A percentile compares a stretch with the other conserved stretches of the same genome.
These are phyloP conservation scores for Rhinella marina DNA, from an alignment of 2,797 vertebrate genomes.

Conservation along the genomic window DNA sequence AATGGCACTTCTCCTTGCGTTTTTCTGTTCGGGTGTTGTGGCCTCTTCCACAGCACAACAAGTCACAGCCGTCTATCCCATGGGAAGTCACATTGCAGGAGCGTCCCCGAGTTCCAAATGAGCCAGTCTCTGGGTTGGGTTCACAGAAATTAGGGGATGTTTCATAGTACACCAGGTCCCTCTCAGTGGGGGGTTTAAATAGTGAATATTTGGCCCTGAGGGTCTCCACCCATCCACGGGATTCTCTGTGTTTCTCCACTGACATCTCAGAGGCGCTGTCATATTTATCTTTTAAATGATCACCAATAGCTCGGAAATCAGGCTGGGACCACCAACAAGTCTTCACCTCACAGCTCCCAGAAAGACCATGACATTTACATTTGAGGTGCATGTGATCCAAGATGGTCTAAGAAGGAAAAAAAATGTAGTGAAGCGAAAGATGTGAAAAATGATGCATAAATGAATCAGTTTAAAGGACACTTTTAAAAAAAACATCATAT, in stretches of 20 bases:
- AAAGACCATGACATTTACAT: slow-evolving; percentile 96
- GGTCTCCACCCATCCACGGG: slow-evolving; percentile 94
- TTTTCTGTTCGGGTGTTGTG: slow-evolving; percentile 98
- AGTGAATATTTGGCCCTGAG: slow-evolving; percentile 93
- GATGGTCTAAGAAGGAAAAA: slow-evolving; percentile 82
- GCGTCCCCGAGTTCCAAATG: slow-evolving; percentile 93
- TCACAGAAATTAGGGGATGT: slow-evolving; percentile 97
- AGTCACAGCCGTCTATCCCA: slow-evolving; percentile 95
- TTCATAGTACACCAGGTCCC: slow-evolving; percentile 96
- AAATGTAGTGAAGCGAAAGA: background rate
- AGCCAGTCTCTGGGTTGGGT: slow-evolving; percentile 93
- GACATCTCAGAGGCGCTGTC: slow-evolving; percentile 99
- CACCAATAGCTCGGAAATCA: slow-evolving; percentile 92
- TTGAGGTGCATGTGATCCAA: slow-evolving; percentile 98
- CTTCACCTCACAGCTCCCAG: slow-evolving; percentile 97
- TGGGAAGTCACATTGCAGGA: slow-evolving; percentile 96
- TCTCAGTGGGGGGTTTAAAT: slow-evolving; percentile 94
- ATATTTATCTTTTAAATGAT: slow-evolving; percentile 97
- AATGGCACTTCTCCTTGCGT: slow-evolving; percentile 96
- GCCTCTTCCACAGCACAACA: slow-evolving; percentile 95
- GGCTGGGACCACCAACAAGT: slow-evolving; percentile 99
- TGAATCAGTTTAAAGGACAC: too few species aligned
- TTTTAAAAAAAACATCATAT: too few species aligned
- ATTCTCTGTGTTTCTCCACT: slow-evolving; percentile 95
- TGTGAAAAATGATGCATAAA: too few species aligned